These are phyloP conservation scores for Metopia argyrocephala DNA, from an alignment of 2,888 invertebrate species.

Conservation along the genomic window DNA sequence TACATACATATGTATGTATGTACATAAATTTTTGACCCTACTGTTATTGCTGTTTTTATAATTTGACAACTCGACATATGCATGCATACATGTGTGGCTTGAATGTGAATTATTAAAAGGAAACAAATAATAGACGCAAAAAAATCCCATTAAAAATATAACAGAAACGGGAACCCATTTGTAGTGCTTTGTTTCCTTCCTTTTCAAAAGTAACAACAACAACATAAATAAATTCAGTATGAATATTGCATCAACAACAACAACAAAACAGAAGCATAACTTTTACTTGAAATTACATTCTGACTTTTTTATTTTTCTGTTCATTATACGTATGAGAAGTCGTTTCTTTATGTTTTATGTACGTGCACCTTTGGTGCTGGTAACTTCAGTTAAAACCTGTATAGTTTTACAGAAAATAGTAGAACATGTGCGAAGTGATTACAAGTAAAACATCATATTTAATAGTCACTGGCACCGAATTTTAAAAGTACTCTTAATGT, in stretches of 20 bases:
- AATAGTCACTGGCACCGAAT: conserved; percentile 35
- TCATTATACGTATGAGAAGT: not conserved
- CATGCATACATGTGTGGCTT: not conserved
- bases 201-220: not conserved
- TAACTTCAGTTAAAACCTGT: too few relatives aligned
- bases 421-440: not conserved
- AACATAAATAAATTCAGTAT: not conserved
- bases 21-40: too few relatives aligned
- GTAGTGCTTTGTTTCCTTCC: conserved; percentile 31
- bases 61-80: too few relatives aligned
- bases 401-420: too few relatives aligned
- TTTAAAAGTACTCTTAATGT: conserved; percentile 43
- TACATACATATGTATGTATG: too few relatives aligned
- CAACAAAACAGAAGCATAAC: not conserved
- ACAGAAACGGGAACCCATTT: conserved; percentile 58
- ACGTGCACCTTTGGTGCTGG: too few relatives aligned
- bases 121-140: not conserved
- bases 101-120: conserved; percentile 9
- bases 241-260: not conserved
- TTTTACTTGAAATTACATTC: not conserved
- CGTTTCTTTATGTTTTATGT: not conserved
- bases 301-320: not conserved
- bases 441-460: not conserved
- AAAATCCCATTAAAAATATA: too few relatives aligned
- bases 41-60: too few relatives aligned